Evolutionary conservation across 2,113 vertebrate species (phyloP).

Genomic region (Prochilodus magdalenae): DNA sequence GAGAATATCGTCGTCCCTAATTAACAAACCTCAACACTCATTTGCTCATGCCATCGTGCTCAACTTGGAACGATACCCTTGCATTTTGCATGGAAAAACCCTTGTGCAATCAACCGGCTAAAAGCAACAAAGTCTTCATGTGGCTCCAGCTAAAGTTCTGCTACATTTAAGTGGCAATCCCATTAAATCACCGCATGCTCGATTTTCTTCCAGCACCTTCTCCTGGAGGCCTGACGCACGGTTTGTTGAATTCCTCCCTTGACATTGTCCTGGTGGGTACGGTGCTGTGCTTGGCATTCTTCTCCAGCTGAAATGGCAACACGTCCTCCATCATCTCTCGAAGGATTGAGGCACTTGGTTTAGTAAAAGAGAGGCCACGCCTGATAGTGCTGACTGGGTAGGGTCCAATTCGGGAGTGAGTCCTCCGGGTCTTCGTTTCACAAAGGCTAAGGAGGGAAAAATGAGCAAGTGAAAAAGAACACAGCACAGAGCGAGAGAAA

Average conservation of each 20-base stretch:
- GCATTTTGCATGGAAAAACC: constrained; percentile 1
- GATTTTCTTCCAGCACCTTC: constrained; percentile 34
- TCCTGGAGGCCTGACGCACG: constrained; percentile 16
- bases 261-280: constrained; percentile 36
- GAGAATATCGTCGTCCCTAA: constrained; percentile 25
- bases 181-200: constrained; percentile 45
- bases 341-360: constrained; percentile 31
- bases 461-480: constrained; percentile 24
- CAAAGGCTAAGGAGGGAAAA: constrained; percentile 19
- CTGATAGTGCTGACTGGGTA: constrained; percentile 28
- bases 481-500: constrained; percentile 12
- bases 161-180: constrained; percentile 47
- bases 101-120: constrained; percentile 33
- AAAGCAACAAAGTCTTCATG: constrained; percentile 36
- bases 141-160: constrained; percentile 29
- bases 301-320: constrained; percentile 37
- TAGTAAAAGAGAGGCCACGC: constrained; percentile 19
- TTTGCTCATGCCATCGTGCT: constrained; percentile 22
- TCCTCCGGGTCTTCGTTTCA: constrained; percentile 39
- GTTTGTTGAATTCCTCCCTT: constrained; percentile 48
- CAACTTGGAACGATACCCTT: constrained; percentile 14
- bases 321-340: constrained; percentile 17
- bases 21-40: constrained; percentile 28
- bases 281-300: constrained; percentile 26
- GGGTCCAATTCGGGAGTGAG: constrained; percentile 19